Evolutionary conservation across 1,140 invertebrate species (phyloP), one percentile per base, ranked within the genome.

Genomic region (Musca domestica): DNA sequence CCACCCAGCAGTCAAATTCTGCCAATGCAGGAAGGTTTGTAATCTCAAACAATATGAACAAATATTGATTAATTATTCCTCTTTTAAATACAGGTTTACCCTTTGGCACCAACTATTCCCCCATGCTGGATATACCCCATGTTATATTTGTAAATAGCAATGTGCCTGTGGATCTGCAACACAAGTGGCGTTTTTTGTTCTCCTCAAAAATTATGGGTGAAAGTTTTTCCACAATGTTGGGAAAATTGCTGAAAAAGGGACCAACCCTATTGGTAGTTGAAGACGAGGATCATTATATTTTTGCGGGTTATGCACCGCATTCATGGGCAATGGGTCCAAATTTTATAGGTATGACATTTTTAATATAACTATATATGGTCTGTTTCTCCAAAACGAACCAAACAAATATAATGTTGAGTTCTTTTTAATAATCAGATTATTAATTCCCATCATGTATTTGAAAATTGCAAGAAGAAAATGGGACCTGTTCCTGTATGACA

Each of bases 271-370:
- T 94, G 2, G 88, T 95, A 56, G 82, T 94, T 2, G 90, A 91
- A 77, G 93, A 96, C 74, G 87, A 86, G 56, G 87, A 89, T 73
- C 91, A 92, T n/a, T 86, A 93, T 76, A 88, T 95, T 4, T 96
- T 97, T 84, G 95, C 94, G 12, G 94, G 91, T 41, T 96, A 91
- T 85, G 91, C 93, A 0, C 86, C 92, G 0, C 84, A 87, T 34
- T 87, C 87, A 67, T 96, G 94, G 93, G 76, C 83, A 0, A 71
- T 90, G 2, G 85, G 88, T 47, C 88, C 92, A 9, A 89, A 89
- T 71, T 94, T 81, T 67, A 64, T 66, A 6, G 80, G 80, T 71
- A 56, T n/a, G 67, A 15, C 20, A 20, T 56, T 22, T 15, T 54
- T 22, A 17, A 52, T n/a, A 52, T 6, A 52, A 22, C 20, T 19